Base-by-base conservation (phyloP, 2,888 invertebrate species). In the Pheosia gnoma region DNA sequence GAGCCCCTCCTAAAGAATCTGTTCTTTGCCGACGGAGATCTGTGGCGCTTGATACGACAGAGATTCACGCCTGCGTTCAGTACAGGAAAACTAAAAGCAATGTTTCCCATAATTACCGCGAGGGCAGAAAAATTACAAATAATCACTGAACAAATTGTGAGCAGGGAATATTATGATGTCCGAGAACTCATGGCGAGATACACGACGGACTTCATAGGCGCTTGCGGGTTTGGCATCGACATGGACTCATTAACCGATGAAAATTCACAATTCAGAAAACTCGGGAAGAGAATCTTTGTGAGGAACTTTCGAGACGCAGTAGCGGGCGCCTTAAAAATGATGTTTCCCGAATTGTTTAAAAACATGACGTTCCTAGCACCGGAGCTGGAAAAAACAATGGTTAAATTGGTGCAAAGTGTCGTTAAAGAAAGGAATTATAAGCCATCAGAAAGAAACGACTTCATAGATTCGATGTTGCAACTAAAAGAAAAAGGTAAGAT, bases 151-250 rank as follows among this genome's bases (percentile, higher is more conserved):
- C 54, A 61, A 8, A 66, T 63, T 0, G 61, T 66, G 1, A 64
- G 55, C 5, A 77, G 77, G 5, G 79, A 74, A 13, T 65, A 71
- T 0, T 73, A 66, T 7, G 78, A 85, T 56, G 77, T 69, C 0
- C 67, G 82, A 0, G 86, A 86, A 4, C 64, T 86, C 3, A 84
- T 86, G 85, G 84, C 84, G 0, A 70, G 83, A 8, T 85, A 78
- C 59, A 82, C 84, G 0, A 85, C 83, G 0, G 85, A 85, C 37
- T 85, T 85, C 45, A 86, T 86, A 4, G 86, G 84, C 4, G 82
- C 81, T 0, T 85, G 85, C 59, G 86, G 82, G 36, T 83, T 86
- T 37, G 86, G 86, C 0, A 73, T 86, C 3, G 80, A 84, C 49
- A 69, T 76, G 58, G 75, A 85, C 49, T 65, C 82, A 0, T 70